Percentiles rank a stretch among this genome's conserved stretches.
Evolutionary conservation across 2,113 vertebrate genomes (phyloP).

Genomic region (Mystacornis crossleyi): DNA sequence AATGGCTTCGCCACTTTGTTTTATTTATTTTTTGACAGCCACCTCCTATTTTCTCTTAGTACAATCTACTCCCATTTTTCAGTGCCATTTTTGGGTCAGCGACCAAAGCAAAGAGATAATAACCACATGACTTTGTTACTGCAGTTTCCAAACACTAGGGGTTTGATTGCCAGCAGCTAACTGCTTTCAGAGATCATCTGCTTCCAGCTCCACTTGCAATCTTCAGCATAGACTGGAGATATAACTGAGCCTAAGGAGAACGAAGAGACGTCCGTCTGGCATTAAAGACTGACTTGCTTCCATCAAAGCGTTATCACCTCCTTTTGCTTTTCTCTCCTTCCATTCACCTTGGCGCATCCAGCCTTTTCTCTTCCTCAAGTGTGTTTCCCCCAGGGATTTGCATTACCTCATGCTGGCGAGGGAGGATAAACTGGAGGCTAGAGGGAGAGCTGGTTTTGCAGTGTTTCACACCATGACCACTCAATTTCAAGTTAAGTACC

Average conservation of each 20-base stretch:
- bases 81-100: neutral
- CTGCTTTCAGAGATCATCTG: slow-evolving; percentile 36
- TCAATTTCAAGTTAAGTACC: fast-evolving
- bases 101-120: neutral
- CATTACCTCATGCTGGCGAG: neutral
- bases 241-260: neutral
- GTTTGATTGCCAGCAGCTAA: slow-evolving; percentile 30
- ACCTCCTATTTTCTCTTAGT: slow-evolving; percentile 4
- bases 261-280: neutral
- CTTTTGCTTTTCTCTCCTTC: neutral
- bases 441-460: neutral
- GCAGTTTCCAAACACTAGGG: neutral
- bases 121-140: neutral
- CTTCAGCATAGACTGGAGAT: neutral
- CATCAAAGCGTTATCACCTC: neutral
- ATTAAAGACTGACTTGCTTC: neutral
- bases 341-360: neutral
- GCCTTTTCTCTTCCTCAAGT: neutral
- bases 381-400: neutral
- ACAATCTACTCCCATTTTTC: neutral
- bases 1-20: neutral
- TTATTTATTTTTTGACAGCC: slow-evolving; percentile 12
- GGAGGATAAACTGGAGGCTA: neutral
- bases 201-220: neutral
- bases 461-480: neutral